Conservation (phyloP, 2,797 vertebrate genomes). For the Periparus ater region DNA sequence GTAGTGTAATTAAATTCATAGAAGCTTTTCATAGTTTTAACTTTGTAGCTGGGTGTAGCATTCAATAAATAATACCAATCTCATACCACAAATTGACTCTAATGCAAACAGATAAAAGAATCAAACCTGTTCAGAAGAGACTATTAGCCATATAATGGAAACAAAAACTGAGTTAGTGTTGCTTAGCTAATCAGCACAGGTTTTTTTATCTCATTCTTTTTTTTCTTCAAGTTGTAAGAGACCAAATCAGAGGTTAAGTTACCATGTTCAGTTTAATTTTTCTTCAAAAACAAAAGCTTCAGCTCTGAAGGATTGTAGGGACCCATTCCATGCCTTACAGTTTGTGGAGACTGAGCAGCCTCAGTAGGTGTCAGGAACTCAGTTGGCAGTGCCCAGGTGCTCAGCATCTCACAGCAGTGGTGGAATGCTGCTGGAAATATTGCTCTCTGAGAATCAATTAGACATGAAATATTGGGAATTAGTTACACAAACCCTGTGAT, state of each 20-base stretch:
- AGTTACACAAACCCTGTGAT: not conserved
- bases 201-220: slow-evolving; percentile 28
- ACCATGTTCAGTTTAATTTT: not conserved
- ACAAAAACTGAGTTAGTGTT: slow-evolving; percentile 54
- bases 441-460: not conserved
- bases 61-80: slow-evolving; percentile 60
- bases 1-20: slow-evolving; percentile 53
- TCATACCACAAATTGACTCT: slow-evolving; percentile 54
- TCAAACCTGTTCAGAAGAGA: slow-evolving; percentile 42
- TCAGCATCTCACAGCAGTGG: not conserved
- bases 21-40: slow-evolving; percentile 47
- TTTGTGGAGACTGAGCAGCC: not conserved
- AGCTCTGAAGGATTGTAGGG: not conserved
- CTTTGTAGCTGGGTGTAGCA: slow-evolving; percentile 44
- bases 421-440: not conserved
- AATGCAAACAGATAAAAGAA: slow-evolving; percentile 65
- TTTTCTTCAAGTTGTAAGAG: not conserved
- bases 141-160: slow-evolving; percentile 52
- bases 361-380: not conserved
- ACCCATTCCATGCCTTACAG: not conserved
- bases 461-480: not conserved
- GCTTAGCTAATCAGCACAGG: slow-evolving; percentile 41
- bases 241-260: slow-evolving; percentile 19
- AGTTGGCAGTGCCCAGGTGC: not conserved
- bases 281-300: not conserved